Base-by-base conservation (phyloP, 2,113 vertebrate species). In the Alethe castanea region DNA sequence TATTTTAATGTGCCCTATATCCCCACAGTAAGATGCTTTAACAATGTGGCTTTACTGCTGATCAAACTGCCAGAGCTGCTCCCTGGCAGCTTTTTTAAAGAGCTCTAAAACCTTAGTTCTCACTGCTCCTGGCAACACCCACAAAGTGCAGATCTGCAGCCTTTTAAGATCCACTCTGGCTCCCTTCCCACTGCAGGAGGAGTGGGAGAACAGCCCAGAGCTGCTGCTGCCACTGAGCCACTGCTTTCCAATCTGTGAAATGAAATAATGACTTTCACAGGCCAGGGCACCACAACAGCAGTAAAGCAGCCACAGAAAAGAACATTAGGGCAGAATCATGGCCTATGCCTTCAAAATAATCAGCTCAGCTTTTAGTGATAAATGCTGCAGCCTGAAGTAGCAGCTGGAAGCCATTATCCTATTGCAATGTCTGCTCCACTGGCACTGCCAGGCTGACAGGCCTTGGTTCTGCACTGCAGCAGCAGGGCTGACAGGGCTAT, bases 381-480 rank as follows among this genome's bases (percentile, higher is more conserved):
- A 95, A 94, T 3, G 45, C 59, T 48, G 81, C 91, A 64, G 91
- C 71, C 92, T 67, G 65, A 69, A 60, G 88, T 7, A 86, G 74
- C 94, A 95, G 92, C 92, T 95, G 94, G 81, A 83, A 91, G 44
- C 33, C 73, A 79, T 89, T 64, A 92, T 96, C 89, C 86, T 79
- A 24, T 91, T 88, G 89, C 45, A 22, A 2, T 0, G 3, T 92
- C 82, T 94, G 91, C 82, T 78, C 64, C 48, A 26, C n/a, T 78
- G 91, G 91, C 96, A 88, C 56, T 57, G 40, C 81, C 66, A 53
- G 80, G 62, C 79, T 8, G 42, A 12, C 83, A 79, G 88, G 59
- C 36, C 65, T 76, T 33, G 8, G 67, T 2, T 50, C 86, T 81
- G 54, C 52, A 14, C 81, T 81, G 48, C 78, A 82, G 82, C 62